Evolutionary conservation across 2,113 vertebrate genomes (phyloP), one percentile per base, ranked within the genome.

Genomic region (Micronycteris hirsuta): DNA sequence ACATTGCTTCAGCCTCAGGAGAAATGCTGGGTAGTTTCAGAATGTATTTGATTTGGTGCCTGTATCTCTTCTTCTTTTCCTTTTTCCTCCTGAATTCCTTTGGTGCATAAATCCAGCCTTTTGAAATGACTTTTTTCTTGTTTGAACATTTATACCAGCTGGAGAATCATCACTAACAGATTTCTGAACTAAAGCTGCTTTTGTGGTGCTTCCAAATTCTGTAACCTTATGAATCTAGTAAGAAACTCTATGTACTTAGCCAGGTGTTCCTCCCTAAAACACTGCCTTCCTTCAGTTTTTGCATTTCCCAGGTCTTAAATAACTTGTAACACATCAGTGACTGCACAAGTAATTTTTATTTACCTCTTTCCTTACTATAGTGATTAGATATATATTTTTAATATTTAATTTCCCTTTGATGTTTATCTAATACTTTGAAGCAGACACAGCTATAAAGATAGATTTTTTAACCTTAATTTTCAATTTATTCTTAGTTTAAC

Each of bases 351-450:
- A 82, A 77, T 45, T 33, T 22, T 61, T 58, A 77, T 76, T 91
- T 91, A 7, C 38, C 43, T 47, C 1, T 2, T 82, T 26, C n/a
- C 91, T 94, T 20, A 82, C 20, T 49, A 47, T 41, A 95, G 58
- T 10, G 74, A 56, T 80, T 58, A 91, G 47, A 95, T 58, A 78
- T 47, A 33, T 3, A n/a, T n/a, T n/a, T 33, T 88, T 58, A 61
- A 56, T 90, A n/a, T 94, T 92, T 89, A 73, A 61, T 92, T 91
- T 93, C 6, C 49, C 43, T 86, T 17, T 87, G 56, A 68, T 63
- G 47, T 68, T 93, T 17, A 15, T 65, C 7, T 56, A 81, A 71
- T 89, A 12, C 38, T 91, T 82, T 85, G 83, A 94, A 91, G n/a
- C 20, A 91, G 77, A 81, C 49, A 85, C 33, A 80, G 28, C 15